Evolutionary conservation across 2,888 invertebrate genomes (phyloP).

Genomic region (Miltochrista miniata): DNA sequence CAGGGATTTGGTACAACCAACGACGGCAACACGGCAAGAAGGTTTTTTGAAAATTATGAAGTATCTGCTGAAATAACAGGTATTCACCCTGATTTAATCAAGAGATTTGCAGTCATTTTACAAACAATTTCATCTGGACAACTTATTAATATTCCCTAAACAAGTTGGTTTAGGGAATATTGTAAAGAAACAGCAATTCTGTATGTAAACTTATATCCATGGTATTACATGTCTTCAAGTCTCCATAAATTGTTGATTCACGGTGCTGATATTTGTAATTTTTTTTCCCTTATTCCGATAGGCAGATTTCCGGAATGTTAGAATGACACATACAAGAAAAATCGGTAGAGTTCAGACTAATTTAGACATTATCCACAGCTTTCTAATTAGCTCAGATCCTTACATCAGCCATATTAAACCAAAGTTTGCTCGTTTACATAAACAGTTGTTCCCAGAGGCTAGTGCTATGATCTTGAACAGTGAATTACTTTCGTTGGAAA

Average conservation of each 20-base stretch:
- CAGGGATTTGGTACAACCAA: constrained; percentile 12
- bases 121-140: background rate
- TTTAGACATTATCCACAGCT: background rate
- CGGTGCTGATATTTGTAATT: background rate
- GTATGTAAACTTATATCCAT: background rate
- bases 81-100: background rate
- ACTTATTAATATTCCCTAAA: background rate
- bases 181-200: background rate
- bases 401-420: background rate
- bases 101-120: background rate
- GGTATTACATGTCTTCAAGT: constrained; percentile 2
- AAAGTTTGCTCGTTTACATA: background rate
- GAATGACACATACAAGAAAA: background rate
- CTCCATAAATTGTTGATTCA: background rate
- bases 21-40: constrained; percentile 10
- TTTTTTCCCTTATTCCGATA: background rate
- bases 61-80: background rate
- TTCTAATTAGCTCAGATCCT: background rate
- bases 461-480: background rate
- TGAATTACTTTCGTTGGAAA: background rate
- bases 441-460: background rate
- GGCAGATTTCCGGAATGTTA: background rate
- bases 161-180: background rate
- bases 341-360: background rate
- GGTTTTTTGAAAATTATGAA: constrained; percentile 1